Percentiles rank a stretch among this genome's conserved stretches.
These are phyloP conservation scores for Rotaria macrura DNA, from an alignment of 2,888 invertebrate genomes.

Conservation along the genomic window DNA sequence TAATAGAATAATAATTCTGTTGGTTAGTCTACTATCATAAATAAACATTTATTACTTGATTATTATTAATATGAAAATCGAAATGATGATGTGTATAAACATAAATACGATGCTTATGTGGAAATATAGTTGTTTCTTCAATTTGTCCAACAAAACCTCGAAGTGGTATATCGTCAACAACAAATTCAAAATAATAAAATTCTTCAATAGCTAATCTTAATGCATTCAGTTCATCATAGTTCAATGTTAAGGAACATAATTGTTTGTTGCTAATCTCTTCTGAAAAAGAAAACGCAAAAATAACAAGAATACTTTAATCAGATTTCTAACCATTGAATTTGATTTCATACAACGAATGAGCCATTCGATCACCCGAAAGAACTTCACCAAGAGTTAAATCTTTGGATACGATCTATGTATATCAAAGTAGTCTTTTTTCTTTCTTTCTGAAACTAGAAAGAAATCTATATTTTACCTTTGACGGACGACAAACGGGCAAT, in stretches of 20 bases:
- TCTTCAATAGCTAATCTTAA: slow-evolving; percentile 53
- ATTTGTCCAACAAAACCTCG: slow-evolving; percentile 53
- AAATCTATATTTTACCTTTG: slow-evolving; percentile 45
- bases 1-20: slow-evolving; percentile 35
- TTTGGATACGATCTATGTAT: slow-evolving; percentile 52
- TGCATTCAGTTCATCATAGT: slow-evolving; percentile 46
- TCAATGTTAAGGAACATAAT: slow-evolving; percentile 48
- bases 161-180: slow-evolving; percentile 53
- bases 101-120: slow-evolving; percentile 52
- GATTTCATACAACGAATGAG: slow-evolving; percentile 51
- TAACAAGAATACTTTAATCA: slow-evolving; percentile 31
- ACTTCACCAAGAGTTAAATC: slow-evolving; percentile 53
- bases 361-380: slow-evolving; percentile 55
- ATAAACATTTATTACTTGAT: slow-evolving; percentile 42
- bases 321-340: slow-evolving; percentile 47
- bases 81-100: slow-evolving; percentile 53
- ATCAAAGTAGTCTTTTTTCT: neutral
- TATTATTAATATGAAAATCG: slow-evolving; percentile 51
- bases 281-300: slow-evolving; percentile 37
- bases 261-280: slow-evolving; percentile 46
- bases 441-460: neutral
- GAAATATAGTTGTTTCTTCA: slow-evolving; percentile 53
- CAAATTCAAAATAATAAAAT: slow-evolving; percentile 54
- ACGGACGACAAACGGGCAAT: slow-evolving; percentile 53
- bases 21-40: no score